Evolutionary conservation across 2,797 vertebrate species (phyloP).

Genomic region (Dryobates pubescens): DNA sequence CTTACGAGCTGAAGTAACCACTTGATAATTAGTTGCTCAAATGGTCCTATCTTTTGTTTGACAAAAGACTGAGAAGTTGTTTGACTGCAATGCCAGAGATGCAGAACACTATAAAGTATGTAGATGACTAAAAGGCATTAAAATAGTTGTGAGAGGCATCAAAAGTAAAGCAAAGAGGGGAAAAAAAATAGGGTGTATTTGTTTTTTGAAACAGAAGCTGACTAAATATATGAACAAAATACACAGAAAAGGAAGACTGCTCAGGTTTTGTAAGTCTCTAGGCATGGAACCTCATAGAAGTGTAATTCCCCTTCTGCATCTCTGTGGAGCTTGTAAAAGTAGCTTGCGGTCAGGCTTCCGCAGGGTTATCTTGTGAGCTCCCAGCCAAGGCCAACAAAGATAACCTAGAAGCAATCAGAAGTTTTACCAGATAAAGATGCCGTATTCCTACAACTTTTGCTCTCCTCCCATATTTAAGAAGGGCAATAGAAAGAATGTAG

Average conservation of each 20-base stretch:
- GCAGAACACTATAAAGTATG: background rate
- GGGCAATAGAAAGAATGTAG: background rate
- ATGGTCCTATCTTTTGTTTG: background rate
- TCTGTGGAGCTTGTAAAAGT: background rate
- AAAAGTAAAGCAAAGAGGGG: background rate
- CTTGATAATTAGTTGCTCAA: background rate
- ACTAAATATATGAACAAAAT: background rate
- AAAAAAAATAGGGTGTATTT: background rate
- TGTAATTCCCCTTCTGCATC: background rate
- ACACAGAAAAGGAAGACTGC: background rate
- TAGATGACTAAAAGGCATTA: background rate
- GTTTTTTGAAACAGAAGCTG: background rate
- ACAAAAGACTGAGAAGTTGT: background rate
- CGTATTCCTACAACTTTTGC: background rate
- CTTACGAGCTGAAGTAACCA: background rate
- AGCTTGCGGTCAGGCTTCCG: background rate
- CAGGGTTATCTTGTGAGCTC: accelerated
- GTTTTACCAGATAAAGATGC: background rate
- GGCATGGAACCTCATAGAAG: background rate
- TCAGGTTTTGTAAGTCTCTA: background rate
- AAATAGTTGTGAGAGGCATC: background rate
- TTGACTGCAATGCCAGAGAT: background rate
- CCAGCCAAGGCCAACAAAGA: background rate
- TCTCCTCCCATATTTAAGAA: background rate
- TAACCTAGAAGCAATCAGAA: background rate